These are phyloP conservation scores for Chrysolophus pictus DNA, from an alignment of 2,797 vertebrate genomes.

Conservation along the genomic window DNA sequence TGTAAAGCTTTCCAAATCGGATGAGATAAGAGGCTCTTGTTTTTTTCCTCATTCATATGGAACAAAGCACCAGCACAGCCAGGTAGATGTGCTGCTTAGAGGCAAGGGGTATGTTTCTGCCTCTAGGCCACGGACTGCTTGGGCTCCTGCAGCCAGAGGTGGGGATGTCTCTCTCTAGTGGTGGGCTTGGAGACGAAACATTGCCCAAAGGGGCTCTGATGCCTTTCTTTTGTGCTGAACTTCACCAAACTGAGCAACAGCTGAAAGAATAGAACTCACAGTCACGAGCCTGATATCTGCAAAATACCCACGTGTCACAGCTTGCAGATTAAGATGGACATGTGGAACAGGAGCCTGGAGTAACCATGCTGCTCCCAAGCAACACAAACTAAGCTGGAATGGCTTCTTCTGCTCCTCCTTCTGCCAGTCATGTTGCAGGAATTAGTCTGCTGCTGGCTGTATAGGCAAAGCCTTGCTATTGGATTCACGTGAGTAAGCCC, in stretches of 20 bases:
- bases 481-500: neutral
- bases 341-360: neutral
- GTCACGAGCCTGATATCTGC: rapidly evolving
- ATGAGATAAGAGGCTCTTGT: neutral
- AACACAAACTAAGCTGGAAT: neutral
- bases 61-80: neutral
- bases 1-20: neutral
- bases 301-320: neutral
- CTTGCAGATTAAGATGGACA: neutral
- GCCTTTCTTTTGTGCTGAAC: neutral
- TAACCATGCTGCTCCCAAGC: neutral
- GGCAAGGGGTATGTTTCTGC: neutral
- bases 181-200: neutral
- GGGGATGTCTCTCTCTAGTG: rapidly evolving
- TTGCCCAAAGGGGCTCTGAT: neutral
- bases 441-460: neutral
- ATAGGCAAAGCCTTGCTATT: neutral
- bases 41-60: neutral
- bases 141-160: neutral
- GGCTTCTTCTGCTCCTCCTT: neutral
- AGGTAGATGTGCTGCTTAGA: neutral
- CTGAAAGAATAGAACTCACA: neutral
- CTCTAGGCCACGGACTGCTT: rapidly evolving
- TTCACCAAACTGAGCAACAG: neutral
- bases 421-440: neutral